Percentiles rank a stretch among this genome's conserved stretches.
These are phyloP conservation scores for Sepioteuthis lessoniana DNA, from an alignment of 2,888 invertebrate species.

Conservation along the genomic window DNA sequence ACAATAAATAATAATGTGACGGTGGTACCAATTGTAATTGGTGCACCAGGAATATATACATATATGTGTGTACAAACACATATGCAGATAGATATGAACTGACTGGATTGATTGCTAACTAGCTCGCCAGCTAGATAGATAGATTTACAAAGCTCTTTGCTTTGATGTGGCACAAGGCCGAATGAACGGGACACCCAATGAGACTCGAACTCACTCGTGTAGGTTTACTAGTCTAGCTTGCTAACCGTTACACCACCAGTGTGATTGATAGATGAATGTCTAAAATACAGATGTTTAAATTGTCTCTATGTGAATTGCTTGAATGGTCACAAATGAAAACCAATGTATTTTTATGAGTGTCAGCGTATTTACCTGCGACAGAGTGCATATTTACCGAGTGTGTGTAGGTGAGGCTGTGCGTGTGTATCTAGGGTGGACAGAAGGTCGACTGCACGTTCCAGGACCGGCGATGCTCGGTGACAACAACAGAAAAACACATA, in stretches of 20 bases:
- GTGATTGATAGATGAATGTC: neutral
- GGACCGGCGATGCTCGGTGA: conserved; percentile 2
- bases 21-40: no score
- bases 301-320: neutral
- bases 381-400: neutral
- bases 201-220: neutral
- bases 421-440: conserved; percentile 33
- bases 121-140: neutral
- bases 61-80: neutral
- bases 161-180: no score
- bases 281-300: neutral
- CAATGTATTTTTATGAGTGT: neutral
- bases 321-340: neutral
- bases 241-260: neutral
- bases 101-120: neutral
- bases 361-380: neutral
- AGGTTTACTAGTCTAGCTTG: no score
- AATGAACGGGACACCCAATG: no score
- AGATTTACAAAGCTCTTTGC: neutral
- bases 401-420: neutral
- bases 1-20: no score
- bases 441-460: neutral
- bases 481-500: conserved; percentile 25
- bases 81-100: neutral
- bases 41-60: neutral